Conservation (phyloP, 2,797 vertebrate species). For the Buphagus erythrorhynchus region DNA sequence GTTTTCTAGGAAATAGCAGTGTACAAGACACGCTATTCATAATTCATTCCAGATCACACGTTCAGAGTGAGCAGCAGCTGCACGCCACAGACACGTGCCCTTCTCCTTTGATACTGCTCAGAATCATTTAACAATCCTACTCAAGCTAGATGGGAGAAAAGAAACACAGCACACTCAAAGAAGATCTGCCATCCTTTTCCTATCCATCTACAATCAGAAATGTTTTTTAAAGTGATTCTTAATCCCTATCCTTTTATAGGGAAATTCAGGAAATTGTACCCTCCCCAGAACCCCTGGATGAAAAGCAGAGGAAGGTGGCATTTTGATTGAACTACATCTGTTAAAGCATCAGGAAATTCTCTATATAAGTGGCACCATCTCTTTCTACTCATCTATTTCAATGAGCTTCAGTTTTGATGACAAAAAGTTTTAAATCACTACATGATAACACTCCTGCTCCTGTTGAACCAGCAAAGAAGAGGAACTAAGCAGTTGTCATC, state of each 20-base stretch:
- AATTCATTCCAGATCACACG: not conserved
- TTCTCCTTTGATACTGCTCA: constrained; percentile 9
- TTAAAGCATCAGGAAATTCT: not conserved
- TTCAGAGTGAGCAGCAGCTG: not conserved
- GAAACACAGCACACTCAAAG: not conserved
- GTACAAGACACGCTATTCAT: not conserved
- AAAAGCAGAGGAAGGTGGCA: not conserved
- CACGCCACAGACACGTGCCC: rapidly evolving
- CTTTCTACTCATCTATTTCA: not conserved
- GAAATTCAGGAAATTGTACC: not conserved
- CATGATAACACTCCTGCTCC: not conserved
- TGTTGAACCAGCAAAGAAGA: not conserved
- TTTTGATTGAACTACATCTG: not conserved
- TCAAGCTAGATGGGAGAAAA: not conserved
- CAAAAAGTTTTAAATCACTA: not conserved
- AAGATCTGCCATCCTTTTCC: not conserved
- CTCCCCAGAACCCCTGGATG: not conserved
- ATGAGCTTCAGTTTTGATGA: not conserved
- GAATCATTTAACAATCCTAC: not conserved
- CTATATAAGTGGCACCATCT: not conserved
- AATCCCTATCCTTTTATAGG: not conserved
- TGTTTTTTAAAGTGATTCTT: not conserved
- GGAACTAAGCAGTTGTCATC: not conserved
- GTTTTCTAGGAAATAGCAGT: not conserved
- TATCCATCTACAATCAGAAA: not conserved